Base-by-base conservation (phyloP, 2,888 invertebrate species). In the Dendrolimus pini region DNA sequence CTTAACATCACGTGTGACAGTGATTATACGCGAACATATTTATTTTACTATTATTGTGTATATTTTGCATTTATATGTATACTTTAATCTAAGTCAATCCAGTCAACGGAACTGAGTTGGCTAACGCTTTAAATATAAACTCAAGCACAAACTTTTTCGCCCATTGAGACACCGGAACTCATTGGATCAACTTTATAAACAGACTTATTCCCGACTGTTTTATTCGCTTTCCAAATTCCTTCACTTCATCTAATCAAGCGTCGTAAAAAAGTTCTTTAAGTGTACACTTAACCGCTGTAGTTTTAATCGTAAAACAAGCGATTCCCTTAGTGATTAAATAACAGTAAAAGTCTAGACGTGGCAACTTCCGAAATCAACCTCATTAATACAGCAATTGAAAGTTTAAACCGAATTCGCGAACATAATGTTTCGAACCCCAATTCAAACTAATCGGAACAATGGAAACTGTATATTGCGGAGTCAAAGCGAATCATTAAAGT, bases 221-320 rank as follows among this genome's bases (percentile, higher is more conserved):
- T 72, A 72, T 74, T 70, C 67, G 58, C 63, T 67, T 66, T 75
- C 68, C 67, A 68, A 72, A 68, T 70, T 66, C 68, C 67, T 67
- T 70, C 68, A 63, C 65, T 69, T 64, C 61, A 58, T 58, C 68
- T 77, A 77, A 79, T 79, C 75, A 74, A 64, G 65, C 58, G 63
- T 68, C 73, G 75, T 77, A 75, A 74, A 74, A 79, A 78, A 12
- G 67, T 75, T 76, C 41, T 61, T 63, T 66, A 68, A 71, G 69
- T 69, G 68, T 70, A 61, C 59, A 61, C 64, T 69, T 70, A 67
- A 70, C 66, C 65, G 61, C 59, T 61, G 58, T 68, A 73, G 68
- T 75, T 72, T 65, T 57, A 60, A 66, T 12, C 67, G 66, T 68
- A 67, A 66, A 69, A 68, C 59, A 65, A 66, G 62, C 70, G 63